Evolutionary conservation across 2,888 invertebrate species (phyloP), one percentile per base, ranked within the genome.

Genomic region (Drosophila macrospina): DNA sequence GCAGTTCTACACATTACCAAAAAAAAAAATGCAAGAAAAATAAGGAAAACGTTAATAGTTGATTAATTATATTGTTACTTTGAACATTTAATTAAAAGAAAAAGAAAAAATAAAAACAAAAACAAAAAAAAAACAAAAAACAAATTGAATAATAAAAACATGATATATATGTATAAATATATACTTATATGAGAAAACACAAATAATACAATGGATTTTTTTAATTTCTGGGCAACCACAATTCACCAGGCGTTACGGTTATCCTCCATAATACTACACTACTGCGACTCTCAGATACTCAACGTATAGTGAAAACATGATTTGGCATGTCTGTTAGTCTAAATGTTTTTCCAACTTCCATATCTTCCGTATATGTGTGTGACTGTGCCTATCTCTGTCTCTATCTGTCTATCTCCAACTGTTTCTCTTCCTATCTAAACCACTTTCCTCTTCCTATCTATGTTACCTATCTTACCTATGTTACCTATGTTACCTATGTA

Each of bases 11-110:
- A 89, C 77, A 76, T 59, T 69, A 74, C 61, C 1, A 78, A 65
- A 78, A 66, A 55, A 20, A 78, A 65, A 78, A 66, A 55, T 51
- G 24, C 37, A 61, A 71, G 75, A 74, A 67, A 75, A 65, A 51
- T 51, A 72, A 83, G 73, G 70, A 78, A 88, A 87, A 79, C 86
- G 90, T 83, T 87, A 83, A 83, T 83, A 83, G 83, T 90, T 90
- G 86, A 89, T 85, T 89, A 88, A 86, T 88, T 90, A 85, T 90
- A 89, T 90, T 90, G 90, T 90, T 90, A 90, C 90, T 90, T 90
- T 90, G 90, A 90, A 90, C 89, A 90, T 87, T 90, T 81, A 87
- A 88, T 78, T 87, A 78, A 81, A 84, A 61, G 54, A 60, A 76
- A 73, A 77, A 70, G 62, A 54, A 34, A 63, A 66, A 54, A 42